Evolutionary conservation across 2,797 vertebrate genomes (phyloP).

Genomic region (Apogon hyalosoma): DNA sequence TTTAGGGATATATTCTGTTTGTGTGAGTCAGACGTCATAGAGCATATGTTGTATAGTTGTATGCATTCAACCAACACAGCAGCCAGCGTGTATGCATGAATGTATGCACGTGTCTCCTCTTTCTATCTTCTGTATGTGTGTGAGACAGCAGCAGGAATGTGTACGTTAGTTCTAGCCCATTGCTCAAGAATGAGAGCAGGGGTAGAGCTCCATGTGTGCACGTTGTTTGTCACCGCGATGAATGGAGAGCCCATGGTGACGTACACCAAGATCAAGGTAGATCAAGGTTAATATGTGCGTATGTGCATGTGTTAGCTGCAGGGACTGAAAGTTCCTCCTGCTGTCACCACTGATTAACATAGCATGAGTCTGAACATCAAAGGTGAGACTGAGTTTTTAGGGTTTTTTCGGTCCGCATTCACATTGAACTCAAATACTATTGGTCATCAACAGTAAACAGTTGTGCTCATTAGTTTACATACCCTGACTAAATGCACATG

Average conservation of each 20-base stretch:
- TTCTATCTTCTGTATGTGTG: slow-evolving; percentile 7
- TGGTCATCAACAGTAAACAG: too few relatives aligned
- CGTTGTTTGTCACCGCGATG: slow-evolving; percentile 52
- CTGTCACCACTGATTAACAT: slow-evolving; percentile 41
- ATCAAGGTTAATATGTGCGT: slow-evolving; percentile 63
- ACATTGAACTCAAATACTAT: neutral
- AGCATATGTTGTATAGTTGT: slow-evolving; percentile 25
- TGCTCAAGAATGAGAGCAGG: slow-evolving; percentile 60
- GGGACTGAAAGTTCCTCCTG: slow-evolving; percentile 44
- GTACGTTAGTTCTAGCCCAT: slow-evolving; percentile 66
- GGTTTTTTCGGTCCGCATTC: slow-evolving; percentile 2
- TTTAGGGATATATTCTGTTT: slow-evolving; percentile 24
- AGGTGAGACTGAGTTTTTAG: slow-evolving; percentile 34
- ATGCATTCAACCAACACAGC: slow-evolving; percentile 29
- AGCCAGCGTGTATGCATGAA: slow-evolving; percentile 20
- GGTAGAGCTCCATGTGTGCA: slow-evolving; percentile 25
- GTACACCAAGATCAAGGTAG: slow-evolving; percentile 60
- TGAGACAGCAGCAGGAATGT: slow-evolving; percentile 52
- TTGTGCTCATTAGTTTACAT: too few relatives aligned
- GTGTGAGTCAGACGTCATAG: slow-evolving; percentile 33
- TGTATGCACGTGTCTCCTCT: slow-evolving; percentile 35
- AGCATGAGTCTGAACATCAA: slow-evolving; percentile 42
- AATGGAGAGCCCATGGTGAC: slow-evolving; percentile 49
- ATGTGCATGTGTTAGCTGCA: slow-evolving; percentile 32
- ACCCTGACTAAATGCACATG: too few relatives aligned